These are phyloP conservation scores for Triops cancriformis DNA, from an alignment of 1,140 invertebrate species.

Conservation along the genomic window DNA sequence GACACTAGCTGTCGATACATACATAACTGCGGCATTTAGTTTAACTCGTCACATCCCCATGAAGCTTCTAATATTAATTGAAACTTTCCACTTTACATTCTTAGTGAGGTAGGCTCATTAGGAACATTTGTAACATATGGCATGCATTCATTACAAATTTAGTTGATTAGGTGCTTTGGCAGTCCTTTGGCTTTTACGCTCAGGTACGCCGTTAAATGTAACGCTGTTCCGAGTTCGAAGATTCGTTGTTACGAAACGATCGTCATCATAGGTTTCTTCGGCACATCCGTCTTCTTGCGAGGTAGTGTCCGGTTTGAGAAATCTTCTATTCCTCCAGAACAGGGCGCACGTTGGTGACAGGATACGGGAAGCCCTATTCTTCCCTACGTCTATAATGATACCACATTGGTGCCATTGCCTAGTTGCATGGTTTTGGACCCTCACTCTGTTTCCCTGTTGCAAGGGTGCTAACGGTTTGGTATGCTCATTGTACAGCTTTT, in stretches of 20 bases:
- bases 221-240: too few relatives aligned
- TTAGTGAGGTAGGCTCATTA: too few relatives aligned
- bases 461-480: not conserved
- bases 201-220: too few relatives aligned
- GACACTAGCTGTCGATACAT: too few relatives aligned
- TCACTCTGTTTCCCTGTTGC: not conserved
- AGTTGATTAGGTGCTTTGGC: too few relatives aligned
- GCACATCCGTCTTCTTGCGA: not conserved
- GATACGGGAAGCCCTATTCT: not conserved
- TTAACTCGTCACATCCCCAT: not conserved
- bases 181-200: too few relatives aligned
- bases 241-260: too few relatives aligned
- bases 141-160: too few relatives aligned
- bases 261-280: too few relatives aligned
- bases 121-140: too few relatives aligned
- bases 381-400: not conserved
- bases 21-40: too few relatives aligned
- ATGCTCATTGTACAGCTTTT: not conserved
- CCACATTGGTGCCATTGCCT: slow-evolving; percentile 9
- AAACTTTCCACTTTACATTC: too few relatives aligned
- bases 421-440: slow-evolving; percentile 14
- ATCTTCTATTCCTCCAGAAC: slow-evolving; percentile 17
- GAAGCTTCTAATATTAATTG: not conserved
- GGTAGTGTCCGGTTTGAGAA: not conserved
- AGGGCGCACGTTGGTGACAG: not conserved